Conservation (phyloP, 2,888 invertebrate species). For the Polymixis lichenea region DNA sequence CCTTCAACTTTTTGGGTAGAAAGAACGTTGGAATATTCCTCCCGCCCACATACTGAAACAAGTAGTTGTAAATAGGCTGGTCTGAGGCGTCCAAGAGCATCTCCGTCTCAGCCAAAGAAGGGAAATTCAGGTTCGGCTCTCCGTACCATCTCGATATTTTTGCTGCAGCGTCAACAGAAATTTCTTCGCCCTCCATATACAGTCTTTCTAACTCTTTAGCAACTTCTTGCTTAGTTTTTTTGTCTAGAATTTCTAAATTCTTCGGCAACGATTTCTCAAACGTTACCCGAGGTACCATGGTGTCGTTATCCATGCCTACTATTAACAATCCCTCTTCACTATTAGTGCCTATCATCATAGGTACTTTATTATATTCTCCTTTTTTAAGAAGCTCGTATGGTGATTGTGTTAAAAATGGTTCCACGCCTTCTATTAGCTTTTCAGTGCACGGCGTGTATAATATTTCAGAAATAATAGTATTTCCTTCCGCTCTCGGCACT, state of each 20-base stretch:
- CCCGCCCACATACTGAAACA: constrained; percentile 78
- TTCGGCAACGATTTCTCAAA: constrained; percentile 80
- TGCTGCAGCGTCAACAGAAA: constrained; percentile 71
- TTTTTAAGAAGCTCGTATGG: constrained; percentile 75
- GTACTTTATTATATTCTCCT: constrained; percentile 81
- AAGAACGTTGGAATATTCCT: constrained; percentile 75
- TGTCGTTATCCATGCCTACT: constrained; percentile 76
- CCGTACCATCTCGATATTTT: constrained; percentile 79
- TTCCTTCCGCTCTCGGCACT: constrained; percentile 78
- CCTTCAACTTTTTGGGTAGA: constrained; percentile 63
- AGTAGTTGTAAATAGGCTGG: constrained; percentile 77
- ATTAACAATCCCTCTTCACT: constrained; percentile 81
- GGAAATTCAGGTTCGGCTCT: constrained; percentile 74
- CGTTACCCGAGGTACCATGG: constrained; percentile 71
- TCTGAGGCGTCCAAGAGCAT: constrained; percentile 72
- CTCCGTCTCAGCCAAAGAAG: constrained; percentile 78
- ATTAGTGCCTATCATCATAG: constrained; percentile 80
- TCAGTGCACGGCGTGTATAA: constrained; percentile 82
- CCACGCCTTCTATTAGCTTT: constrained; percentile 77
- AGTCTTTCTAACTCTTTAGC: constrained; percentile 75
- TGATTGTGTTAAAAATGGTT: constrained; percentile 79
- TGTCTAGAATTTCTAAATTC: constrained; percentile 75
- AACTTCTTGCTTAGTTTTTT: constrained; percentile 68
- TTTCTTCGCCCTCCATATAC: constrained; percentile 80
- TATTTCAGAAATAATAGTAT: constrained; percentile 75